Conservation (phyloP, 2,888 invertebrate genomes). For the Mesorhabditis spiculigera region DNA sequence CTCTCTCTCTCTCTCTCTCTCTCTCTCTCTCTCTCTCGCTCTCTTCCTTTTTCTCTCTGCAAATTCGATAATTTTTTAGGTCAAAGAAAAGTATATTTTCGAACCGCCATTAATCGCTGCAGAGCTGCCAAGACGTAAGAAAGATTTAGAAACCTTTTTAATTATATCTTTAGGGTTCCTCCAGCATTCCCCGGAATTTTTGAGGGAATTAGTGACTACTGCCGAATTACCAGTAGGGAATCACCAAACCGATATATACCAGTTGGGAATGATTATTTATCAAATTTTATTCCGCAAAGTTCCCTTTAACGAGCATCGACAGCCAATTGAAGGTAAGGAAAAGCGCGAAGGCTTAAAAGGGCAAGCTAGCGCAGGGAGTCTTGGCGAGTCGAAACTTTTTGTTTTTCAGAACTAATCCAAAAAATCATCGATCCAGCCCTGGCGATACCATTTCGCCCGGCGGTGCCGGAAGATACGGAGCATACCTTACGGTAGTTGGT, state of each 20-base stretch:
- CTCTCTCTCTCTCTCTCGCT: too few species aligned
- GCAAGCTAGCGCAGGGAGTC: too few species aligned
- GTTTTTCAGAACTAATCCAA: neutral
- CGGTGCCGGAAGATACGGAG: slow-evolving; percentile 23
- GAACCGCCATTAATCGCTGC: neutral
- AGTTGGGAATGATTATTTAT: slow-evolving; percentile 39
- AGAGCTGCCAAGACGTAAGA: neutral
- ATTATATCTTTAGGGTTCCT: slow-evolving; percentile 22
- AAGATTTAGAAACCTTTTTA: too few species aligned
- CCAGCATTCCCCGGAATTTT: slow-evolving; percentile 32
- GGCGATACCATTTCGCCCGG: slow-evolving; percentile 19
- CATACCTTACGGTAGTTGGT: slow-evolving; percentile 20
- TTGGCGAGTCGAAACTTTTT: too few species aligned
- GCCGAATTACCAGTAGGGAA: slow-evolving; percentile 21
- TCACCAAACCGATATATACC: slow-evolving; percentile 28
- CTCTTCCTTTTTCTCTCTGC: too few species aligned
- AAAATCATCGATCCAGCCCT: neutral
- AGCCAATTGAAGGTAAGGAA: slow-evolving; percentile 21
- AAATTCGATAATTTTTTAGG: neutral
- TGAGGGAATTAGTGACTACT: slow-evolving; percentile 21
- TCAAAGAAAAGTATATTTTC: neutral
- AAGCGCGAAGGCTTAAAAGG: too few species aligned
- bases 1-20: neutral
- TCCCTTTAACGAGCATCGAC: slow-evolving; percentile 32
- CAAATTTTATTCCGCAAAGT: slow-evolving; percentile 33